phyloP scores from a whole-genome alignment of 2,797 vertebrate species.

The Varecia variegata region DNA sequence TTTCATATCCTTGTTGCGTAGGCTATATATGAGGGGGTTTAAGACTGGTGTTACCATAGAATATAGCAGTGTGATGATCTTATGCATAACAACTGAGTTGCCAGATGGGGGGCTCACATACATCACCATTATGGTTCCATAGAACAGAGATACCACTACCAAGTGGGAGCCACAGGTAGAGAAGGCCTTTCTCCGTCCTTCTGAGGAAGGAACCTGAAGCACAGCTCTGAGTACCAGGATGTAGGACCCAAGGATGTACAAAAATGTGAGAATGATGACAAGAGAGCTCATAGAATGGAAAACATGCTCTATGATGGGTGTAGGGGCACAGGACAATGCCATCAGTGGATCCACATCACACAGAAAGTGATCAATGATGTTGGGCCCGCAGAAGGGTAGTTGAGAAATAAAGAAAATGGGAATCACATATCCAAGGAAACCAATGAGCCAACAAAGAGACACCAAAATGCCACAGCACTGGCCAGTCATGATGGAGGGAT shows the following conservation, averaged over 20 bases:
- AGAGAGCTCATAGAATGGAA: conserved; percentile 37
- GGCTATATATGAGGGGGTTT: conserved; percentile 55
- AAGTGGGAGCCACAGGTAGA: conserved; percentile 68
- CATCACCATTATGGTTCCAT: conserved; percentile 55
- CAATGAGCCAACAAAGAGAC: conserved; percentile 48
- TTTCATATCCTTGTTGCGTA: conserved; percentile 57
- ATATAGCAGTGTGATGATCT: conserved; percentile 51
- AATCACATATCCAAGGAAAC: conserved; percentile 41
- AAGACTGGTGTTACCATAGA: conserved; percentile 50
- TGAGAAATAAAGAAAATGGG: conserved; percentile 54
- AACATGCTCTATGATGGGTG: not conserved
- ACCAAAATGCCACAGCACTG: not conserved
- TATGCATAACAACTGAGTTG: conserved; percentile 9
- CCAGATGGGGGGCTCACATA: conserved; percentile 56
- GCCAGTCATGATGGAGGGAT: not conserved
- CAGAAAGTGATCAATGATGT: conserved; percentile 63
- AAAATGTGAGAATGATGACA: conserved; percentile 14
- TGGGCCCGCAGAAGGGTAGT: conserved; percentile 62
- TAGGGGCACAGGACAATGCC: conserved; percentile 23
- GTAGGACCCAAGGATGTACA: conserved; percentile 65
- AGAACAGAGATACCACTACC: conserved; percentile 61
- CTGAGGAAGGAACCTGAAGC: conserved; percentile 39
- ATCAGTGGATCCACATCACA: conserved; percentile 63
- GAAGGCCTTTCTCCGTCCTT: conserved; percentile 39
- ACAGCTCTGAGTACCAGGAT: conserved; percentile 31